These are phyloP conservation scores for Bos javanicus DNA, from an alignment of 2,113 vertebrate species.

Conservation along the genomic window DNA sequence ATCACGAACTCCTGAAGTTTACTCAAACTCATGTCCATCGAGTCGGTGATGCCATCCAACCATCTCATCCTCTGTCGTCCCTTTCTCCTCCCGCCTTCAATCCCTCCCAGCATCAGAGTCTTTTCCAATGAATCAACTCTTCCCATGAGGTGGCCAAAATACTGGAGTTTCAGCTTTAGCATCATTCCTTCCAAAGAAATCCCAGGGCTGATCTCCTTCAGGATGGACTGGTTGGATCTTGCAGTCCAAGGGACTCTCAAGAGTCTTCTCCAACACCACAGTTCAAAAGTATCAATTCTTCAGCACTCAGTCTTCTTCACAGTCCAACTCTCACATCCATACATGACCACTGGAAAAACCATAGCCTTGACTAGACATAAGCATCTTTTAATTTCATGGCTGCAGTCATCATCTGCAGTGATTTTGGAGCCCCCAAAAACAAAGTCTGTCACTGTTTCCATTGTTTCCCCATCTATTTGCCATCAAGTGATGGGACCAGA, in stretches of 20 bases:
- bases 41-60: not conserved
- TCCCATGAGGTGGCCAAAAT: not conserved
- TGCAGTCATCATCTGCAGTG: not conserved
- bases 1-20: not conserved
- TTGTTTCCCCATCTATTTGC: not conserved
- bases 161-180: not conserved
- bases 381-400: not conserved
- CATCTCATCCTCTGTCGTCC: not conserved
- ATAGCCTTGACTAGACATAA: not conserved
- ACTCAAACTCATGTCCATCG: not conserved
- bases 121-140: not conserved
- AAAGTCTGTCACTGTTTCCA: not conserved
- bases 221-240: not conserved
- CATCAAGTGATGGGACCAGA: not conserved
- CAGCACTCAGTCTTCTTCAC: not conserved
- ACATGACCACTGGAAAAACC: not conserved
- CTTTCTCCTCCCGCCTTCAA: not conserved
- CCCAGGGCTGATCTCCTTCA: accelerated
- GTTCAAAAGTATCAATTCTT: not conserved
- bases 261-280: not conserved
- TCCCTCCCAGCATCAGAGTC: not conserved
- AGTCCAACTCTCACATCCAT: not conserved
- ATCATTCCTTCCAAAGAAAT: not conserved
- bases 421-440: not conserved
- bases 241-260: not conserved